Percentiles rank a stretch among this genome's conserved stretches.
phyloP scores from a whole-genome alignment of 1,140 invertebrate species.

The Agrypnia vestita region DNA sequence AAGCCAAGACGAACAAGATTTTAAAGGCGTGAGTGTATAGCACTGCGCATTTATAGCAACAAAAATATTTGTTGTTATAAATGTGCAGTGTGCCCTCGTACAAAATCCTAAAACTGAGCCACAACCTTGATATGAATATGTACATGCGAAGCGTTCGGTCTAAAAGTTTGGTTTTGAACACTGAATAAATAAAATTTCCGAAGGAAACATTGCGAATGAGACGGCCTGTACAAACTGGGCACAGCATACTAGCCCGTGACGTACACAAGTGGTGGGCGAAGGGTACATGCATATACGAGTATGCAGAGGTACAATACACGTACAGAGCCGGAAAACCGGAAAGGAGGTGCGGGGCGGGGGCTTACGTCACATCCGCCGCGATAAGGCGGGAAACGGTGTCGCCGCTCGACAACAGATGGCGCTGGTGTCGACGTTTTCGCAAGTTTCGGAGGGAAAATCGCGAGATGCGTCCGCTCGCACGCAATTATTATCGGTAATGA shows the following conservation, averaged over 20 bases:
- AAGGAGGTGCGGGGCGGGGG: not conserved
- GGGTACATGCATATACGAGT: constrained; percentile 1
- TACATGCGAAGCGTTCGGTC: too few relatives aligned
- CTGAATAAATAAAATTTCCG: too few relatives aligned
- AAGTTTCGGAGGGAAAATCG: constrained; percentile 27
- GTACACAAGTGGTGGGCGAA: constrained; percentile 9
- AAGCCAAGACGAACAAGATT: too few relatives aligned
- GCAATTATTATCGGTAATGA: constrained; percentile 15
- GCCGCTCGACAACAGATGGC: constrained; percentile 29
- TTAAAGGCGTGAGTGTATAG: too few relatives aligned
- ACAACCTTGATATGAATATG: too few relatives aligned
- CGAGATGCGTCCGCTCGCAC: constrained; percentile 4
- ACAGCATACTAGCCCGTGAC: not conserved
- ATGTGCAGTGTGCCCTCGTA: too few relatives aligned
- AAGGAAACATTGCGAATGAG: too few relatives aligned
- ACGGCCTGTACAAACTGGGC: too few relatives aligned
- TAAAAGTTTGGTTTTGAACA: too few relatives aligned
- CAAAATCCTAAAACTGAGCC: too few relatives aligned
- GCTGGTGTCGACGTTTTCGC: constrained; percentile 13
- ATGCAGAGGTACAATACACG: not conserved
- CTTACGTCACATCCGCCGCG: constrained; percentile 39
- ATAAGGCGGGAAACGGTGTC: constrained; percentile 37
- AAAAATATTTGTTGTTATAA: too few relatives aligned
- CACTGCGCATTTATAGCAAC: too few relatives aligned
- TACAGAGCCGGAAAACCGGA: constrained; percentile 25